Evolutionary conservation across 92 coral and sea anemone species (phyloP).

Genomic region (Phenganax marumi): DNA sequence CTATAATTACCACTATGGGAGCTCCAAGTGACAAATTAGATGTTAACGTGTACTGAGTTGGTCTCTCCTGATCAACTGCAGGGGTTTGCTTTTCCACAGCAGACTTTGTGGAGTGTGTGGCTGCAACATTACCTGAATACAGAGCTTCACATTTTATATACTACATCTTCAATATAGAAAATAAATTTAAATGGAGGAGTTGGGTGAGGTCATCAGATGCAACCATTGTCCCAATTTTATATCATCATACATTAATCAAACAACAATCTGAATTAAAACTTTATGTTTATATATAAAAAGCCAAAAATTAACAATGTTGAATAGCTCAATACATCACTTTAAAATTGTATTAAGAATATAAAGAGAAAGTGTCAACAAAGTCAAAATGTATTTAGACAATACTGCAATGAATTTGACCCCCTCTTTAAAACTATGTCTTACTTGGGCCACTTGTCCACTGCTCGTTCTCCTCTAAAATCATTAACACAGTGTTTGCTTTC

Average conservation of each 20-base stretch:
- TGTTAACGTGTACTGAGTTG: constrained; percentile 38
- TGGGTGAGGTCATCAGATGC: no score
- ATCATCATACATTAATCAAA: no score
- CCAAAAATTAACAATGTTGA: no score
- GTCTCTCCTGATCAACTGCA: neutral
- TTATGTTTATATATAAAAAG: no score
- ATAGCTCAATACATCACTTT: no score
- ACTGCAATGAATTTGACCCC: neutral
- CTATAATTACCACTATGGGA: constrained; percentile 23
- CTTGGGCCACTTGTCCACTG: neutral
- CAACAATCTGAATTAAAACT: no score
- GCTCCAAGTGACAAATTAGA: constrained; percentile 29
- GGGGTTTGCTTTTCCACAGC: neutral
- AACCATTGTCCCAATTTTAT: no score
- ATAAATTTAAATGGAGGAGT: no score
- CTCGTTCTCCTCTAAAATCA: neutral
- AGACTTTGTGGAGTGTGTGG: neutral
- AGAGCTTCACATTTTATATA: neutral
- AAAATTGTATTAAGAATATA: no score
- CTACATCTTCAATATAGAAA: no score
- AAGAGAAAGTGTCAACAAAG: neutral
- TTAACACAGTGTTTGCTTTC: constrained; percentile 11
- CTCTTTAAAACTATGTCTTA: constrained; percentile 5
- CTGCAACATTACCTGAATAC: neutral
- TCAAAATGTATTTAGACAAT: neutral